Evolutionary conservation across 2,113 vertebrate species (phyloP).

Genomic region (Psettodes erumei): DNA sequence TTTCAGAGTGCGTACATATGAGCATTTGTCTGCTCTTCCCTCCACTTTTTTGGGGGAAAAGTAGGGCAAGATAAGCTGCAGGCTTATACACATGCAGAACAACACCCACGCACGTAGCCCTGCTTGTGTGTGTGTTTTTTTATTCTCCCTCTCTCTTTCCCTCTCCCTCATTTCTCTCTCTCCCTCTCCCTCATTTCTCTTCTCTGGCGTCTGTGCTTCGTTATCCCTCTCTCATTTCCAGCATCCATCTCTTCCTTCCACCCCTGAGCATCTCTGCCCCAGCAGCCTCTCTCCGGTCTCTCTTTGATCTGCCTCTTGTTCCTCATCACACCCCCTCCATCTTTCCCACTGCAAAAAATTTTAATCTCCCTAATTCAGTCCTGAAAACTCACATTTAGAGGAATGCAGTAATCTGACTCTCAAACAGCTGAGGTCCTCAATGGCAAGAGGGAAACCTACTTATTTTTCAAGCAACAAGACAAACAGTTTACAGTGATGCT

Average conservation of each 20-base stretch:
- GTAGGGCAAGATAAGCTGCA: conserved; percentile 81
- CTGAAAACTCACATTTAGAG: background rate
- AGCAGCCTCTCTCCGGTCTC: conserved; percentile 32
- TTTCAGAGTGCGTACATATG: conserved; percentile 48
- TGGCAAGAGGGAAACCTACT: too few relatives aligned
- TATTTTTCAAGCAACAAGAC: too few relatives aligned
- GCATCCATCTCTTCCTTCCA: conserved; percentile 43
- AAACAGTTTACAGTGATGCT: too few relatives aligned
- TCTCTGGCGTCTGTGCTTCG: conserved; percentile 27
- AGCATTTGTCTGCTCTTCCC: conserved; percentile 47
- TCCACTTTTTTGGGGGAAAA: conserved; percentile 62
- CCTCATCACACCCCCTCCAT: conserved; percentile 25
- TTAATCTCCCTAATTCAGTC: background rate
- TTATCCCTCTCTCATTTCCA: conserved; percentile 51
- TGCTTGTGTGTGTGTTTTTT: conserved; percentile 23
- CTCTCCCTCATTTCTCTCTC: conserved; percentile 9
- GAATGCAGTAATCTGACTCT: background rate
- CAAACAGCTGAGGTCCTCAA: too few relatives aligned
- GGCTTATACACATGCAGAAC: conserved; percentile 74
- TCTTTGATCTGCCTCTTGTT: conserved; percentile 58
- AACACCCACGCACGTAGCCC: conserved; percentile 67
- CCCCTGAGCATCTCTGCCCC: conserved; percentile 55
- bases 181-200: conserved; percentile 40
- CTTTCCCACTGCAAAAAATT: conserved; percentile 33
- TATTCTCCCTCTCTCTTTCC: background rate